phyloP scores from a whole-genome alignment of 2,888 invertebrate genomes.

The Drosophila meridionalis region DNA sequence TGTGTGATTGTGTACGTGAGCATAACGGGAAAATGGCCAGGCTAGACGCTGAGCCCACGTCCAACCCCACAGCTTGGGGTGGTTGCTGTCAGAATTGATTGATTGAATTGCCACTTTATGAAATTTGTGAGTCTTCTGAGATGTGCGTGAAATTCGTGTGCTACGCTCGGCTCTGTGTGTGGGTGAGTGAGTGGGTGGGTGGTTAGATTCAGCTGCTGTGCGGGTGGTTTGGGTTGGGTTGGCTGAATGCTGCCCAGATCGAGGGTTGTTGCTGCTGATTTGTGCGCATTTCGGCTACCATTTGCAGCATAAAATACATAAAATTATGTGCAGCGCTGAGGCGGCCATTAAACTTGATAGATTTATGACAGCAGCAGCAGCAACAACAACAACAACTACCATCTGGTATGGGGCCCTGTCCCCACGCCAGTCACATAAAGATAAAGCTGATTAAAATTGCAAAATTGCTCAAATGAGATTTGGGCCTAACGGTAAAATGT shows the following conservation, averaged over 20 bases:
- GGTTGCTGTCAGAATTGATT: conserved; percentile 83
- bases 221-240: conserved; percentile 19
- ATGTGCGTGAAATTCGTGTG: conserved; percentile 80
- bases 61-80: conserved; percentile 1
- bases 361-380: conserved; percentile 78
- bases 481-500: conserved; percentile 47
- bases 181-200: conserved; percentile 11
- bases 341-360: conserved; percentile 84
- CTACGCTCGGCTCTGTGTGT: conserved; percentile 3
- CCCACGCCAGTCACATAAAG: conserved; percentile 58
- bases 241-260: conserved; percentile 19
- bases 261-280: conserved; percentile 73
- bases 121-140: conserved; percentile 84
- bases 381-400: conserved; percentile 28
- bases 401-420: conserved; percentile 11
- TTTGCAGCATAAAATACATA: conserved; percentile 83
- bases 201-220: conserved; percentile 11
- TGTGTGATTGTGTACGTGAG: conserved; percentile 83
- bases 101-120: conserved; percentile 85
- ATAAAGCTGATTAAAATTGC: conserved; percentile 75
- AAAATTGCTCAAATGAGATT: conserved; percentile 75
- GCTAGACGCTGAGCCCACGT: conserved; percentile 28
- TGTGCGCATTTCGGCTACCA: conserved; percentile 70
- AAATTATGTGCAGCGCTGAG: conserved; percentile 84
- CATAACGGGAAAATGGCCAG: conserved; percentile 77